Conservation (phyloP, 2,113 vertebrate genomes). For the Vireo altiloquus region DNA sequence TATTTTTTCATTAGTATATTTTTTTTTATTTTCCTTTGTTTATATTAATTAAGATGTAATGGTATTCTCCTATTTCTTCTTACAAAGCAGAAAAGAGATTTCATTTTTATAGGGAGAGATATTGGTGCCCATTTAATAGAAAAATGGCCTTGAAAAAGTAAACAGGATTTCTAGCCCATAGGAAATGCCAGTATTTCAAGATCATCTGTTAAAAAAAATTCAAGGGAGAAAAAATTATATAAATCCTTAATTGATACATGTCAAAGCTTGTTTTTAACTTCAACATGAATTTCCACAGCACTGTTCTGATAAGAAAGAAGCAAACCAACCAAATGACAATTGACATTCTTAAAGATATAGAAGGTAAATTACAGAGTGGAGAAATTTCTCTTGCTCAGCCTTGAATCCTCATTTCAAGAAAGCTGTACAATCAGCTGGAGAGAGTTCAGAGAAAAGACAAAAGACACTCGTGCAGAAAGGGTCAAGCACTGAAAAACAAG, state of each 20-base stretch:
- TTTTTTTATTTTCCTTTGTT: background rate
- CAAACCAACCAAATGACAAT: fast-evolving
- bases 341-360: background rate
- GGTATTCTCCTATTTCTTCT: background rate
- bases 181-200: background rate
- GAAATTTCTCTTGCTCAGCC: background rate
- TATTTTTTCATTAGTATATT: background rate
- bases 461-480: background rate
- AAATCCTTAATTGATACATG: background rate
- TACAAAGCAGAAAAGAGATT: background rate
- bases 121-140: background rate
- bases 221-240: background rate
- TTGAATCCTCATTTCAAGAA: background rate
- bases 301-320: background rate
- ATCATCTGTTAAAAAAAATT: background rate
- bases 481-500: background rate
- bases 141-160: background rate
- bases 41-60: background rate
- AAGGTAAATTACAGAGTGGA: background rate
- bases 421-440: background rate
- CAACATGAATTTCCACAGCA: background rate
- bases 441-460: background rate
- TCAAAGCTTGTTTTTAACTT: background rate
- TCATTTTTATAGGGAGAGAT: background rate
- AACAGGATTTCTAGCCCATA: background rate